Conservation (phyloP, 2,113 vertebrate species). For the Odontesthes bonariensis region DNA sequence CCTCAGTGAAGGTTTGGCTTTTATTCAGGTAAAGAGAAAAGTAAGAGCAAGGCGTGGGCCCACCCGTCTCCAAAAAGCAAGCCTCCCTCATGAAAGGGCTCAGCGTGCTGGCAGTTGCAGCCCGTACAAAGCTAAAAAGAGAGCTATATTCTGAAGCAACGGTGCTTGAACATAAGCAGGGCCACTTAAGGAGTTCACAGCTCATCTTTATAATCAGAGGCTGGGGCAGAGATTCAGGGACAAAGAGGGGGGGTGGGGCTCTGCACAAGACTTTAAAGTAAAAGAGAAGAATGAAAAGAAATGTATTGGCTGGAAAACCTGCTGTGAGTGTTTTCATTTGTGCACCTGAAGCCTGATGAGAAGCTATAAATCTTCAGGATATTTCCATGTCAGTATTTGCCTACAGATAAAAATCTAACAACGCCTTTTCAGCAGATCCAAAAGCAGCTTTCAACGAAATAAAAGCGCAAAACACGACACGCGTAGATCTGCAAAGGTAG, state of each 20-base stretch:
- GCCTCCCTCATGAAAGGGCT: constrained; percentile 14
- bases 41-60: constrained; percentile 8
- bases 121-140: constrained; percentile 18
- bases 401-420: not conserved
- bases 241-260: constrained; percentile 12
- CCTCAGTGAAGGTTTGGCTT: constrained; percentile 49
- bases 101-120: constrained; percentile 25
- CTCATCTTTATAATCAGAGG: constrained; percentile 45
- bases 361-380: not conserved
- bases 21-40: constrained; percentile 46
- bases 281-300: not conserved
- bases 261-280: constrained; percentile 10
- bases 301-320: too few species aligned
- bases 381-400: not conserved
- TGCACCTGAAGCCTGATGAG: not conserved
- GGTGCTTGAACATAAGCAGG: constrained; percentile 30
- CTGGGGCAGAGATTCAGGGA: constrained; percentile 8
- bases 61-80: constrained; percentile 44
- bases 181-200: constrained; percentile 52
- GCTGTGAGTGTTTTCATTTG: not conserved
- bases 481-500: constrained; percentile 16
- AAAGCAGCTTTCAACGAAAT: constrained; percentile 2
- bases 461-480: not conserved
- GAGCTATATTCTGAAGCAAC: constrained; percentile 41
- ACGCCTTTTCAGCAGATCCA: constrained; percentile 8